Evolutionary conservation across 2,888 invertebrate species (phyloP), one percentile per base, ranked within the genome.

Genomic region (Leptinotarsa haldemani): DNA sequence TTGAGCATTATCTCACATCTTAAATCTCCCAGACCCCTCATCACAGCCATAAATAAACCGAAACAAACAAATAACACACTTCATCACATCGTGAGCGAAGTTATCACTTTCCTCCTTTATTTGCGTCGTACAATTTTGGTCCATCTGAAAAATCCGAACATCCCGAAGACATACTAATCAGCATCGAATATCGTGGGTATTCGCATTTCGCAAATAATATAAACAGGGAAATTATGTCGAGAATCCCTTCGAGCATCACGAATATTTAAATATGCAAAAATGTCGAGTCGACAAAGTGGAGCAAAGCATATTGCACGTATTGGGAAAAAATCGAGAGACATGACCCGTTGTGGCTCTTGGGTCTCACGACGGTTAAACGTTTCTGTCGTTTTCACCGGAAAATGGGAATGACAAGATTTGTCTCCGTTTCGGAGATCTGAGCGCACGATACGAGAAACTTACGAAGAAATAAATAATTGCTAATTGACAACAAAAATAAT

Each of bases 231-330:
- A 77, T 74, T 73, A 74, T 74, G 70, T 73, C 71, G 65, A 70
- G 61, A 40, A 66, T 58, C 71, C 75, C 77, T 73, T 20, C 18
- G 20, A 78, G 75, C 77, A 75, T 78, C 75, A 78, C 77, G 77
- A 77, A 58, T 70, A 18, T 53, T 70, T 74, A 74, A 75, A 74
- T 75, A 77, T 74, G 78, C 75, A 74, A 78, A 72, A 77, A 74
- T 73, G 65, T 58, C 48, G 56, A 71, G 58, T 70, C 72, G 50
- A 72, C 52, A 74, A 78, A 75, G 78, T 75, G 68, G 76, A 78
- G 78, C 76, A 76, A 73, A 74, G 65, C 52, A 53, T 65, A 52
- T 70, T 70, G 70, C 65, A 70, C 46, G 52, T 64, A 63, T 70
- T 46, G 30, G 64, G 15, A 70, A 61, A 66, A 75, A 67, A 72